These are phyloP conservation scores for Diachasma alloeum DNA, from an alignment of 1,140 invertebrate genomes.

Conservation along the genomic window DNA sequence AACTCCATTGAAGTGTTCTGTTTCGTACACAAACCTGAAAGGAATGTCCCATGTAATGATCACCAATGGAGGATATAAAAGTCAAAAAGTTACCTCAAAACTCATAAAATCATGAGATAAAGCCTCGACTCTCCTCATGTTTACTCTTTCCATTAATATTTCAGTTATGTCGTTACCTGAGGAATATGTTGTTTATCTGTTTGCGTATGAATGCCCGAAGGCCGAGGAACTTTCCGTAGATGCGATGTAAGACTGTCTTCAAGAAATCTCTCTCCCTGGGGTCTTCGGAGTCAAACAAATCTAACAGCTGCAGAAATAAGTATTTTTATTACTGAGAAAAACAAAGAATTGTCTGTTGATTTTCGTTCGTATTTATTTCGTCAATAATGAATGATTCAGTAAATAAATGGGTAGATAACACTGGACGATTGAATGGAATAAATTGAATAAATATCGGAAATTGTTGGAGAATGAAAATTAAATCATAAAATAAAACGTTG, in stretches of 20 bases:
- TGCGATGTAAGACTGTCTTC: slow-evolving; percentile 98
- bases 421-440: no score
- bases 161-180: slow-evolving; percentile 66
- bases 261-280: slow-evolving; percentile 98
- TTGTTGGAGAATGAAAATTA: no score
- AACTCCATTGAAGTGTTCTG: slow-evolving; percentile 99
- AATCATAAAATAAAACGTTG: no score
- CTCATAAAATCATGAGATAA: no score
- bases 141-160: neutral
- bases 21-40: slow-evolving; percentile 97
- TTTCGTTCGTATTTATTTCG: no score
- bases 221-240: slow-evolving; percentile 99
- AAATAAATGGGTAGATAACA: no score
- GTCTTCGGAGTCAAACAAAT: slow-evolving; percentile 99
- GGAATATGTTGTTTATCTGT: slow-evolving; percentile 99
- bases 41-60: no score
- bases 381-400: no score
- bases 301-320: slow-evolving; percentile 82
- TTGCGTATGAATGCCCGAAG: slow-evolving; percentile 98
- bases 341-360: neutral
- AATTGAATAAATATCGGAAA: no score
- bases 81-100: no score
- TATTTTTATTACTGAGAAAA: neutral
- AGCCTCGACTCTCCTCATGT: no score
- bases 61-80: no score